Conservation (phyloP, 1,140 invertebrate genomes). For the Globodera rostochiensis region DNA sequence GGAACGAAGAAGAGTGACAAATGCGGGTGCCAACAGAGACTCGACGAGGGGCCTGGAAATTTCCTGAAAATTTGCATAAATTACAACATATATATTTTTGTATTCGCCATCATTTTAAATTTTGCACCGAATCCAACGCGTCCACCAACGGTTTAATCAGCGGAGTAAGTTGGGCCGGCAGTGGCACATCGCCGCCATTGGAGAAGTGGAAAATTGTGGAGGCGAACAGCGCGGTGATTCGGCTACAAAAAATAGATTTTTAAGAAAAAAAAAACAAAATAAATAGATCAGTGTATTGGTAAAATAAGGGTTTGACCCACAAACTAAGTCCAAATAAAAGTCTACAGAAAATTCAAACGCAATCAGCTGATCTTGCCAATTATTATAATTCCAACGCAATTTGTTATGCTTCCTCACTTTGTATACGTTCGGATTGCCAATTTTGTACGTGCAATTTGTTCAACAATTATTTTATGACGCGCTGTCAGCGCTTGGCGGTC, state of each 20-base stretch:
- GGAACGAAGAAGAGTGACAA: conserved; percentile 39
- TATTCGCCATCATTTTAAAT: conserved; percentile 7
- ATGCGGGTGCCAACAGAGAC: conserved; percentile 33
- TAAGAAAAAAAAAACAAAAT: not conserved
- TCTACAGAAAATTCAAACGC: too few species aligned
- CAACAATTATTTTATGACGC: conserved; percentile 40
- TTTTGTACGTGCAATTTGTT: conserved; percentile 42
- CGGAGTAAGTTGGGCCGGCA: conserved; percentile 48
- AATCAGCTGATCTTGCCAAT: too few species aligned
- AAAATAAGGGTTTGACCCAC: too few species aligned
- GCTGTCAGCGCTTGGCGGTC: conserved; percentile 41
- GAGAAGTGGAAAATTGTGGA: conserved; percentile 53
- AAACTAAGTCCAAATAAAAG: too few species aligned
- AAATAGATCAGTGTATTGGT: too few species aligned
- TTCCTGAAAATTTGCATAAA: conserved; percentile 23
- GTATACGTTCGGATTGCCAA: conserved; percentile 48
- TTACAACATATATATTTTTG: not conserved
- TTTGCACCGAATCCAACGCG: conserved; percentile 24
- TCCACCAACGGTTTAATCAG: conserved; percentile 45
- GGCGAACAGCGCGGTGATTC: conserved; percentile 43
- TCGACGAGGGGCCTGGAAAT: conserved; percentile 30
- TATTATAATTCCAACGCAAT: too few species aligned
- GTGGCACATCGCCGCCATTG: not conserved
- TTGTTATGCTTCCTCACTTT: conserved; percentile 22
- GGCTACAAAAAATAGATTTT: conserved; percentile 44